Percentiles rank a stretch among this genome's conserved stretches.
Evolutionary conservation across 2,797 vertebrate genomes (phyloP).

Genomic region (Coracias cyanogaster): DNA sequence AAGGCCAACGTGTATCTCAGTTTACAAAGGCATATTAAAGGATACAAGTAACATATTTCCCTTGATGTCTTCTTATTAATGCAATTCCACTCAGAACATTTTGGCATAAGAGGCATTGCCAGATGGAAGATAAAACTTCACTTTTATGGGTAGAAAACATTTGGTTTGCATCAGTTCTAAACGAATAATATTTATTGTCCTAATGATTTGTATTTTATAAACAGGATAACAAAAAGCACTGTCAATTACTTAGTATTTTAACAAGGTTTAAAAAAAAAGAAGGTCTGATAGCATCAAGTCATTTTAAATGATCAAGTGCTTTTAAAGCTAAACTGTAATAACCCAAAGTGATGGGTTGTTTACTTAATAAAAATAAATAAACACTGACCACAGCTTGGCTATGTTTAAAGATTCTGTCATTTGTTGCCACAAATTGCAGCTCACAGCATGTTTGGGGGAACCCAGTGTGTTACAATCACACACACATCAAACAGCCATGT

Average conservation of each 20-base stretch:
- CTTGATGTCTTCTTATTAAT: constrained; percentile 80
- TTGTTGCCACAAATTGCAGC: constrained; percentile 56
- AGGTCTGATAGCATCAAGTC: constrained; percentile 26
- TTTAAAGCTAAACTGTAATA: constrained; percentile 37
- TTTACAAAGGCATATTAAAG: constrained; percentile 77
- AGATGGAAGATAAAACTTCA: constrained; percentile 80
- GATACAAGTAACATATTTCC: constrained; percentile 77
- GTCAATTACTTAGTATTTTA: constrained; percentile 73
- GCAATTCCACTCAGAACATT: constrained; percentile 75
- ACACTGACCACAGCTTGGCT: constrained; percentile 58
- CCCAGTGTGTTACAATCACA: constrained; percentile 14
- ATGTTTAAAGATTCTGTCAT: constrained; percentile 62
- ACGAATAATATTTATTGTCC: constrained; percentile 76
- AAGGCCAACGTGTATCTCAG: constrained; percentile 65
- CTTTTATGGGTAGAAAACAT: constrained; percentile 77
- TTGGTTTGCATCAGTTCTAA: constrained; percentile 78
- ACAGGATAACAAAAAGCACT: constrained; percentile 70
- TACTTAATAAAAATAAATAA: constrained; percentile 72
- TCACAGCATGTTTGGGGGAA: constrained; percentile 28
- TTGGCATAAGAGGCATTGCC: constrained; percentile 76
- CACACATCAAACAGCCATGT: constrained; percentile 1
- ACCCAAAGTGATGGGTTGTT: constrained; percentile 57
- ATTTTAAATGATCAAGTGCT: constrained; percentile 46
- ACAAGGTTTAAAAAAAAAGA: neutral
- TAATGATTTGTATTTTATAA: constrained; percentile 75